Evolutionary conservation across 2,113 vertebrate genomes (phyloP), one percentile per base, ranked within the genome.

Genomic region (Eupsittula cactorum): DNA sequence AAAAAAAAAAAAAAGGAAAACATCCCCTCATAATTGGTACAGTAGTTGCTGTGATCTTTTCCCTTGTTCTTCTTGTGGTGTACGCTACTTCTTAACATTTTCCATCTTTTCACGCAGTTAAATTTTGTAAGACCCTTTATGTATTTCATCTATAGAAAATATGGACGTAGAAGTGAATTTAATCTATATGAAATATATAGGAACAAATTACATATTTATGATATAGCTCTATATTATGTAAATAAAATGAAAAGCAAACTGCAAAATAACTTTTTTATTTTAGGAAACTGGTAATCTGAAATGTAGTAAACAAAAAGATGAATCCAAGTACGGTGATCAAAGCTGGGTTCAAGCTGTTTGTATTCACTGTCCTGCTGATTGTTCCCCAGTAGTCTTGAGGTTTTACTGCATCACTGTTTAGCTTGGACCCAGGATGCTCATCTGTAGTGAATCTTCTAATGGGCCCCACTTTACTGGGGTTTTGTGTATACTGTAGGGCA

Each of bases 81-180:
- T 37, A 28, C 84, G n/a, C 53, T 31, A 69, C 41, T 78, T 41
- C 29, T 74, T 57, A 19, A 37, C 55, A 88, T 88, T 92, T 79
- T 81, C 53, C n/a, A 39, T 27, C 82, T 75, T 81, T 97, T 71
- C 49, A 75, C 27, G 75, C 7, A 59, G 68, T 63, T 62, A 92
- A 68, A 29, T 82, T 60, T 57, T 73, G 5, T 62, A 90, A 81
- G 82, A 67, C 10, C 6, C 81, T n/a, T 28, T 37, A 79, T 80
- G 68, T 93, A 16, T 55, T 88, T 89, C 17, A n/a, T 42, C 33
- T 44, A 63, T 86, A 63, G 57, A 91, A 86, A 79, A 57, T 91
- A 91, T n/a, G 14, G 55, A 57, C 53, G 59, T 91, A 93, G 71
- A 21, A 89, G n/a, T 69, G 65, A 96, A 91, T 92, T 88, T 89